phyloP scores from a whole-genome alignment of 1,140 invertebrate species.

The Cryptotermes secundus region DNA sequence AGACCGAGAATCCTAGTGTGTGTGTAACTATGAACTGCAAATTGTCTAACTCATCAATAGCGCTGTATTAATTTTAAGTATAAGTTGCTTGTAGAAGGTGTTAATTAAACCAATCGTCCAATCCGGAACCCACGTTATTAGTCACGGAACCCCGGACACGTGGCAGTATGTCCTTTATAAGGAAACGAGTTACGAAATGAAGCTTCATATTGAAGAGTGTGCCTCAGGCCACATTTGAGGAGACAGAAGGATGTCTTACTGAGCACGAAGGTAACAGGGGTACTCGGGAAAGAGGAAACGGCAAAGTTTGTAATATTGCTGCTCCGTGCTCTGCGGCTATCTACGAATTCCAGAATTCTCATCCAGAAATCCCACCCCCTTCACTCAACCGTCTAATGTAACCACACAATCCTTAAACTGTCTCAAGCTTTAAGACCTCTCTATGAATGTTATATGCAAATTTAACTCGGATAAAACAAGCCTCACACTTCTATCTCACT shows the following conservation, averaged over 20 bases:
- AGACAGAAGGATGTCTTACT: neutral
- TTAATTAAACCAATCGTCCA: too few species aligned
- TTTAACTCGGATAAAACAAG: neutral
- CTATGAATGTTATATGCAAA: conserved; percentile 14
- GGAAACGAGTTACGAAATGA: neutral
- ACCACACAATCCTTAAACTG: conserved; percentile 14
- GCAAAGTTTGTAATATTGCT: neutral
- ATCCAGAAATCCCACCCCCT: neutral
- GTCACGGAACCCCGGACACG: too few species aligned
- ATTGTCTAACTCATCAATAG: too few species aligned
- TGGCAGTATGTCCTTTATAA: too few species aligned
- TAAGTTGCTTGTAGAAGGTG: too few species aligned
- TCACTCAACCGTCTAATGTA: neutral
- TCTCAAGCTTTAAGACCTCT: neutral
- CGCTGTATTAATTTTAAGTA: too few species aligned
- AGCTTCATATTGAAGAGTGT: neutral
- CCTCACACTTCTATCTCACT: neutral
- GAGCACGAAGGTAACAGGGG: neutral
- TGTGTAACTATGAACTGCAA: too few species aligned
- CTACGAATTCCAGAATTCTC: neutral
- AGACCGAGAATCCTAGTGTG: too few species aligned
- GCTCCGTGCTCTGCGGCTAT: neutral
- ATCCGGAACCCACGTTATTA: too few species aligned
- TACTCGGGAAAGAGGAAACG: neutral
- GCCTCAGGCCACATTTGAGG: neutral